Conservation (phyloP, 2,888 invertebrate genomes). For the Synanthedon andrenaeformis region DNA sequence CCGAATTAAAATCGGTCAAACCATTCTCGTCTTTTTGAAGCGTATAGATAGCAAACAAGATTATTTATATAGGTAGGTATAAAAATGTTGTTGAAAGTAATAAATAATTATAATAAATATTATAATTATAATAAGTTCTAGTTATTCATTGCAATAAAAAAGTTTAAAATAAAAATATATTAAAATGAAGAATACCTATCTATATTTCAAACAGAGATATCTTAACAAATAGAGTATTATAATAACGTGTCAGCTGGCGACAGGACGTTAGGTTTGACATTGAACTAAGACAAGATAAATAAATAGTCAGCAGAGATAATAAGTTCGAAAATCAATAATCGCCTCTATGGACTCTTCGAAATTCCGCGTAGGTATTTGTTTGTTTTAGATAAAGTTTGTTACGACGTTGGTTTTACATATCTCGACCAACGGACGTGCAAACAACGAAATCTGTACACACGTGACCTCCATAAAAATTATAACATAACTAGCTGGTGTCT, state of each 20-base stretch:
- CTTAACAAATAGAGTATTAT: not conserved
- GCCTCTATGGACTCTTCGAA: conserved; percentile 27
- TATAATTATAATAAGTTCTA: too few relatives aligned
- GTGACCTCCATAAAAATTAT: conserved; percentile 50
- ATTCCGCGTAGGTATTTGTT: conserved; percentile 63
- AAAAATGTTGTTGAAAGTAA: too few relatives aligned
- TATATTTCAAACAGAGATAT: not conserved
- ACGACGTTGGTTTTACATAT: conserved; percentile 60
- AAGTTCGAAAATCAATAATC: conserved; percentile 48
- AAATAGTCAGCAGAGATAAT: conserved; percentile 37
- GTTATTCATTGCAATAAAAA: too few relatives aligned
- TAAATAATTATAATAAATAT: too few relatives aligned
- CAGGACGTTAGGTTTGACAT: conserved; percentile 11
- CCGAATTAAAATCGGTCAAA: too few relatives aligned
- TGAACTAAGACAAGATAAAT: not conserved
- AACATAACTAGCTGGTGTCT: conserved; percentile 16
- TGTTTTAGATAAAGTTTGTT: conserved; percentile 55
- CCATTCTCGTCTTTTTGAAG: too few relatives aligned
- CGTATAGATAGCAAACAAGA: too few relatives aligned
- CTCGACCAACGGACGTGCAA: conserved; percentile 38
- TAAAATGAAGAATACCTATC: too few relatives aligned
- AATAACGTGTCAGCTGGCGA: not conserved
- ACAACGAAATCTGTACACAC: conserved; percentile 33
- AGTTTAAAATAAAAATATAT: too few relatives aligned
- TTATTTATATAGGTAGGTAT: too few relatives aligned